Evolutionary conservation across 2,797 vertebrate genomes (phyloP).

Genomic region (Pogonophryne albipinna): DNA sequence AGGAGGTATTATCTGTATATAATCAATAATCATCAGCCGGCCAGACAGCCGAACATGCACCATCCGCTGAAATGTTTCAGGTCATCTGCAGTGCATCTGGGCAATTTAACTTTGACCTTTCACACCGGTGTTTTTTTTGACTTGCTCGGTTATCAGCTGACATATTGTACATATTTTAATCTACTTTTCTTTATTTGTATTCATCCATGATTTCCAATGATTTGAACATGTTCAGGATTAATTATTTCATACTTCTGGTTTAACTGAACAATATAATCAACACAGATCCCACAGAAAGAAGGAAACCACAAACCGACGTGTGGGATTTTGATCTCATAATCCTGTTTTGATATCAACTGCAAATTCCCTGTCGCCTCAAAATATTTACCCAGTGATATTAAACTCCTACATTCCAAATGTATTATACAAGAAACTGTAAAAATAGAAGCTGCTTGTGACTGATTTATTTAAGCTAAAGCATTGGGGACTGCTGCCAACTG

Average conservation of each 20-base stretch:
- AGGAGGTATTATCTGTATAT: neutral
- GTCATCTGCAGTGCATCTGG: neutral
- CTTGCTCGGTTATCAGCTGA: neutral
- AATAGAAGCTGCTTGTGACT: slow-evolving; percentile 16
- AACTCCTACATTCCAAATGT: slow-evolving; percentile 29
- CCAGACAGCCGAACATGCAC: neutral
- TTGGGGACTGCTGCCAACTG: slow-evolving; percentile 26
- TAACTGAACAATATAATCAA: slow-evolving; percentile 5
- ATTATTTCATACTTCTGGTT: neutral
- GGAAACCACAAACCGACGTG: slow-evolving; percentile 28
- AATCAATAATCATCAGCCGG: neutral
- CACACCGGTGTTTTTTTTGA: neutral
- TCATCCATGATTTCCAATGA: neutral
- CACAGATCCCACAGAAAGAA: slow-evolving; percentile 23
- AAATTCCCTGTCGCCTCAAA: slow-evolving; percentile 24
- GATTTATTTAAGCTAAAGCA: slow-evolving; percentile 39
- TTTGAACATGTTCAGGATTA: neutral
- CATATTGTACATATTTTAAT: neutral
- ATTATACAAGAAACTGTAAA: slow-evolving; percentile 17
- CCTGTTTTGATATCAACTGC: slow-evolving; percentile 11
- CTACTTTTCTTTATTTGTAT: neutral
- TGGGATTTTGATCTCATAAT: slow-evolving; percentile 12
- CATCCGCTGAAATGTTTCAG: neutral
- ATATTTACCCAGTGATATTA: slow-evolving; percentile 20
- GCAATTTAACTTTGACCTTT: neutral